A percentile compares a stretch with the other conserved stretches of the same genome.
phyloP scores from a whole-genome alignment of 2,888 invertebrate genomes.

The Abscondita cerata region DNA sequence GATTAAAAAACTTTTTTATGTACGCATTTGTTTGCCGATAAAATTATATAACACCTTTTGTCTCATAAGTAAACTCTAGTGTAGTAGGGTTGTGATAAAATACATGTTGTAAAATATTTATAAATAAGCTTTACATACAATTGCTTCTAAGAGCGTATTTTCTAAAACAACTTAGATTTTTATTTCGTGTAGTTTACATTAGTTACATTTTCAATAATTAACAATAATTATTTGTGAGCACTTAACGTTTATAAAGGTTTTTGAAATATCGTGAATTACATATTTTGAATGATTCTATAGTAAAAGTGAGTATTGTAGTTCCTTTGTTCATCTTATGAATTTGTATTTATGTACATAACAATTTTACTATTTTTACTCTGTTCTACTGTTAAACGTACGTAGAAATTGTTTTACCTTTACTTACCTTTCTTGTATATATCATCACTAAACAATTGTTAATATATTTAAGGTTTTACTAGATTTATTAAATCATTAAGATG shows the following conservation, averaged over 20 bases:
- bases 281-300: too few species aligned
- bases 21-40: too few species aligned
- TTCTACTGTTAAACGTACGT: constrained; percentile 3
- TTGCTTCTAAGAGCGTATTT: constrained; percentile 20
- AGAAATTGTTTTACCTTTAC: background rate
- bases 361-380: background rate
- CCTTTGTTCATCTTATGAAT: too few species aligned
- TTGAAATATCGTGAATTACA: too few species aligned
- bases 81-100: constrained; percentile 8
- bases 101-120: constrained; percentile 11
- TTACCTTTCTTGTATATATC: constrained; percentile 30
- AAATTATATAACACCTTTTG: too few species aligned
- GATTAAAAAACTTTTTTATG: too few species aligned
- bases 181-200: too few species aligned
- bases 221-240: too few species aligned
- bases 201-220: too few species aligned
- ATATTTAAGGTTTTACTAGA: constrained; percentile 31
- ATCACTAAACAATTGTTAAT: constrained; percentile 28
- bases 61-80: too few species aligned
- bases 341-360: background rate
- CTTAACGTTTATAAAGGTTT: too few species aligned
- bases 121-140: constrained; percentile 8
- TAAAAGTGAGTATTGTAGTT: too few species aligned
- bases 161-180: constrained; percentile 13
- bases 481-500: constrained; percentile 26